phyloP scores from a whole-genome alignment of 2,888 invertebrate species.

The Odontothrips loti region DNA sequence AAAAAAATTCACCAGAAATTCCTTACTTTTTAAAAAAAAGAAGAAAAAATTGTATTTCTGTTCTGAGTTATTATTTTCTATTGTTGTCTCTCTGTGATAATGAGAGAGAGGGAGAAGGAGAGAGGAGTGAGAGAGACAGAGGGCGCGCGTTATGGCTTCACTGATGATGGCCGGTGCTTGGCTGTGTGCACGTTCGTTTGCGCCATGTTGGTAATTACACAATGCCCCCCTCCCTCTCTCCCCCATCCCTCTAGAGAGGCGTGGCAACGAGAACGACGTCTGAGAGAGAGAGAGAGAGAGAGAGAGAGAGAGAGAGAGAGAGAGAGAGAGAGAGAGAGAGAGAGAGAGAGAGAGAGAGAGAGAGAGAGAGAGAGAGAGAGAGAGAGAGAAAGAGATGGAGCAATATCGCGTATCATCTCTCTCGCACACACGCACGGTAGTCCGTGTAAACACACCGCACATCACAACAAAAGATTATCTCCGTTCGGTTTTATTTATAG shows the following conservation, averaged over 20 bases:
- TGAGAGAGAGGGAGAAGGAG: background rate
- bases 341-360: background rate
- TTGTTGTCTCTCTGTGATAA: background rate
- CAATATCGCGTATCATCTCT: background rate
- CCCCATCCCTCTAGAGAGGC: slow-evolving; percentile 27
- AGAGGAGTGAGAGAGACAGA: background rate
- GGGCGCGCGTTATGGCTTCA: slow-evolving; percentile 10
- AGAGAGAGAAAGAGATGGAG: background rate
- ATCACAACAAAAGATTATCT: slow-evolving; percentile 27
- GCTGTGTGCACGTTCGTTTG: background rate
- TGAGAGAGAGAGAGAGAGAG: background rate
- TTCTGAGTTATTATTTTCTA: background rate
- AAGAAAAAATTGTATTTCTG: slow-evolving; percentile 2
- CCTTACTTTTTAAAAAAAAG: background rate
- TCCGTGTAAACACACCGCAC: slow-evolving; percentile 28
- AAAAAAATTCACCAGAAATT: background rate
- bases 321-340: background rate
- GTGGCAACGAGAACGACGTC: background rate
- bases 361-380: background rate
- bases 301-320: background rate
- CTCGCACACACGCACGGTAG: slow-evolving; percentile 28
- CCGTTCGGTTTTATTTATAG: slow-evolving; percentile 4
- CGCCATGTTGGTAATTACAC: slow-evolving; percentile 28
- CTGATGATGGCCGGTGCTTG: background rate
- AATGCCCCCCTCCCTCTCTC: slow-evolving; percentile 22